phyloP scores from a whole-genome alignment of 2,888 invertebrate species.

The Strigamia transsilvanica region DNA sequence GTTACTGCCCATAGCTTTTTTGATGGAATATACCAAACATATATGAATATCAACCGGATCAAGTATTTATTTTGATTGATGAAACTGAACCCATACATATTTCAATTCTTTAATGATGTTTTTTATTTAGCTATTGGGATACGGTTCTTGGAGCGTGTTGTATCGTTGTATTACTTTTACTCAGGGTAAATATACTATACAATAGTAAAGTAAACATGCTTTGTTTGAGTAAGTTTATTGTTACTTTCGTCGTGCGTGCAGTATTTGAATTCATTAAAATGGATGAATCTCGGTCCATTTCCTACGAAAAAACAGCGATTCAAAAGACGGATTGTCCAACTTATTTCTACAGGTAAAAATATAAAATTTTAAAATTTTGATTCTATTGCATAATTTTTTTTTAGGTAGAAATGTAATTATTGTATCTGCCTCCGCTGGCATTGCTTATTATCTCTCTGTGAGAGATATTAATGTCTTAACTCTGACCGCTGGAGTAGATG shows the following conservation, averaged over 20 bases:
- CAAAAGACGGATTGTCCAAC: conserved; percentile 12
- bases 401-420: conserved; percentile 57
- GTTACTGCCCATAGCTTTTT: conserved; percentile 1
- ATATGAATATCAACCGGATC: not conserved
- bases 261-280: conserved; percentile 41
- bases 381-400: not conserved
- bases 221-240: not conserved
- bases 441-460: conserved; percentile 54
- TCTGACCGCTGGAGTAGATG: conserved; percentile 60
- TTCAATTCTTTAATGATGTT: not conserved
- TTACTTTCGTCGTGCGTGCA: not conserved
- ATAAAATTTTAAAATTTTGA: not conserved
- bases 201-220: no score
- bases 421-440: conserved; percentile 54
- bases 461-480: conserved; percentile 57
- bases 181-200: not conserved
- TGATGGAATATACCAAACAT: conserved; percentile 24
- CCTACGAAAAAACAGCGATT: conserved; percentile 35
- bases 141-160: not conserved
- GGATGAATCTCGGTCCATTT: conserved; percentile 51
- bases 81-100: not conserved
- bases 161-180: not conserved
- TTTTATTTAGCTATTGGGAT: conserved; percentile 26
- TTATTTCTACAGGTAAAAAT: conserved; percentile 36
- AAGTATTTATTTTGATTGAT: conserved; percentile 2